Evolutionary conservation across 2,888 invertebrate genomes (phyloP).

Genomic region (Linnaemya tessellans): DNA sequence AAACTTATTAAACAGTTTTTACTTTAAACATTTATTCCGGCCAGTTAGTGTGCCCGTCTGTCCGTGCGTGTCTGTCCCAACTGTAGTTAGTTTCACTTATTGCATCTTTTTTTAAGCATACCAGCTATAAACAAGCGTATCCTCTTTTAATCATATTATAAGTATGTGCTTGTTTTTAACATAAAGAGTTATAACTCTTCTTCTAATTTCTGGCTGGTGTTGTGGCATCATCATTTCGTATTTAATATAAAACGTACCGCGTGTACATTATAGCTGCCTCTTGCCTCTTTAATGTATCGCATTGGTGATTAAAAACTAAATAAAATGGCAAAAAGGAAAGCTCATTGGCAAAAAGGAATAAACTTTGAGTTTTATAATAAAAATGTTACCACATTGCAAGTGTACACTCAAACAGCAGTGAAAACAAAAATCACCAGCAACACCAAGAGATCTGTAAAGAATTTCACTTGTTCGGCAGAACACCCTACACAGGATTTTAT

Average conservation of each 20-base stretch:
- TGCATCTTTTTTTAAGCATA: slow-evolving; percentile 27
- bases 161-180: slow-evolving; percentile 36
- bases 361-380: slow-evolving; percentile 51
- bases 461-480: slow-evolving; percentile 4
- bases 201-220: slow-evolving; percentile 54
- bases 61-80: slow-evolving; percentile 4
- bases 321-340: not conserved
- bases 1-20: slow-evolving; percentile 60
- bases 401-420: slow-evolving; percentile 55
- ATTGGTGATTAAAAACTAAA: slow-evolving; percentile 26
- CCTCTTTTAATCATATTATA: slow-evolving; percentile 68
- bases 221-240: slow-evolving; percentile 27
- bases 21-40: slow-evolving; percentile 46
- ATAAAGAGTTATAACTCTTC: slow-evolving; percentile 48
- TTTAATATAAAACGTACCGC: slow-evolving; percentile 28
- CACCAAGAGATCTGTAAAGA: slow-evolving; percentile 5
- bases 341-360: not conserved
- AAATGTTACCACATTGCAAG: slow-evolving; percentile 64
- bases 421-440: slow-evolving; percentile 52
- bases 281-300: slow-evolving; percentile 16
- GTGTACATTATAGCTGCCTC: slow-evolving; percentile 27
- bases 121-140: slow-evolving; percentile 58
- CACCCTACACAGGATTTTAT: slow-evolving; percentile 26
- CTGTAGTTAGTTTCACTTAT: slow-evolving; percentile 57
- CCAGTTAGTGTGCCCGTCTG: slow-evolving; percentile 10